phyloP scores from a whole-genome alignment of 2,888 invertebrate genomes.

The Hirtodrosophila histrioides region DNA sequence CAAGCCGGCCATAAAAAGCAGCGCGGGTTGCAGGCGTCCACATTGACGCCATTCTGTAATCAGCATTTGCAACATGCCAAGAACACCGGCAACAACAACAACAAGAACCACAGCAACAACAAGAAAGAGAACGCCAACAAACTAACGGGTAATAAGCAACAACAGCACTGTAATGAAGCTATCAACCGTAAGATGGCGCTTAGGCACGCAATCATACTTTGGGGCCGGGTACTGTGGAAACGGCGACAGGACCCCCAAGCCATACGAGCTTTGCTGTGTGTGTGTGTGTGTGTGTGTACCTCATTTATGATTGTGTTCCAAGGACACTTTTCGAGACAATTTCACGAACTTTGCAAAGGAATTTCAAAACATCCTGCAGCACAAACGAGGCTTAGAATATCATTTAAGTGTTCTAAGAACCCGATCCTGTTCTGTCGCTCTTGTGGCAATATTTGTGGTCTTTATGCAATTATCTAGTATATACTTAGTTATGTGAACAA shows the following conservation, averaged over 20 bases:
- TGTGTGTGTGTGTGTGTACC: conserved; percentile 1
- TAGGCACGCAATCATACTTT: conserved; percentile 78
- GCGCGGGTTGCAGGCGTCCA: conserved; percentile 58
- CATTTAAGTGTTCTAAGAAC: no score
- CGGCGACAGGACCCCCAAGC: conserved; percentile 21
- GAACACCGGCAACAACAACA: conserved; percentile 32
- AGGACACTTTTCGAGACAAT: neutral
- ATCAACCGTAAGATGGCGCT: conserved; percentile 78
- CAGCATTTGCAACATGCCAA: conserved; percentile 69
- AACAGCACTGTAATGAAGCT: conserved; percentile 75
- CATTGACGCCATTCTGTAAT: conserved; percentile 58
- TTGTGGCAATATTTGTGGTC: no score
- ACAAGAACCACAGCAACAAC: conserved; percentile 12
- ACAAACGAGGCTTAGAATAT: no score
- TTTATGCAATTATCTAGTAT: no score
- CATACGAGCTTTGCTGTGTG: conserved; percentile 6
- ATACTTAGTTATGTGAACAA: no score
- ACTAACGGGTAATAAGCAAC: conserved; percentile 64
- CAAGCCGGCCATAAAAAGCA: conserved; percentile 54
- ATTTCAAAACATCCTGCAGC: no score
- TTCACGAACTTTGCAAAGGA: neutral
- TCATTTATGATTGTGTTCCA: conserved; percentile 16
- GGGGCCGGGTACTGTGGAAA: conserved; percentile 33
- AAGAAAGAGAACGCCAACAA: conserved; percentile 39
- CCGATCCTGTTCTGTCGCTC: no score